Evolutionary conservation across 2,113 vertebrate genomes (phyloP).

Genomic region (Melanostigma gelatinosum): DNA sequence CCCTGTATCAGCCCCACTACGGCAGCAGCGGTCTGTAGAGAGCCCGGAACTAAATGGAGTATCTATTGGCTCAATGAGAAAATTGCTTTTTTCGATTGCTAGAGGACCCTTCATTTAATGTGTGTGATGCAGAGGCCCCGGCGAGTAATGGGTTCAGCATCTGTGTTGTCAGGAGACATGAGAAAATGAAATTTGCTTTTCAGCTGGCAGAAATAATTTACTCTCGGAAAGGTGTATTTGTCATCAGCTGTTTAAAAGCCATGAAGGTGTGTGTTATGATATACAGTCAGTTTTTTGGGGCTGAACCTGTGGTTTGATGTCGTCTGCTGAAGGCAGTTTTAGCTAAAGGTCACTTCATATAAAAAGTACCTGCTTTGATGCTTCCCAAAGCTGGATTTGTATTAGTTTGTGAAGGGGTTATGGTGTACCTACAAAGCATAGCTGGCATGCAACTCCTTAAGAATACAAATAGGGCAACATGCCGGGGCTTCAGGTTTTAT

Average conservation of each 20-base stretch:
- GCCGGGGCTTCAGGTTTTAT: background rate
- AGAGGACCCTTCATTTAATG: conserved; percentile 81
- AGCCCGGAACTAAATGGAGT: conserved; percentile 80
- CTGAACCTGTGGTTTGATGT: conserved; percentile 15
- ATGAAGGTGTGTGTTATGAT: conserved; percentile 30
- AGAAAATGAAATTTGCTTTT: conserved; percentile 80
- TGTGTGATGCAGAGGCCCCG: conserved; percentile 72
- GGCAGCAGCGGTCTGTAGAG: conserved; percentile 70
- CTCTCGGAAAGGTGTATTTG: conserved; percentile 63
- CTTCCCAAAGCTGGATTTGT: background rate
- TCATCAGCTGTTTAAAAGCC: conserved; percentile 60
- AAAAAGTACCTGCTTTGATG: conserved; percentile 14
- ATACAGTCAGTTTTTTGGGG: background rate
- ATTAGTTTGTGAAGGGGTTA: background rate
- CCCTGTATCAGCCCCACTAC: conserved; percentile 59
- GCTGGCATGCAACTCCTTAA: background rate
- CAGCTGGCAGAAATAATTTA: conserved; percentile 73
- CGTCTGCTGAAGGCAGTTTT: conserved; percentile 3
- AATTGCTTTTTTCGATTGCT: conserved; percentile 83
- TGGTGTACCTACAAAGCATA: background rate
- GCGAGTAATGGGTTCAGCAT: conserved; percentile 77
- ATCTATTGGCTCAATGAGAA: conserved; percentile 84
- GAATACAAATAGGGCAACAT: background rate
- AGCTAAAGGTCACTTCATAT: conserved; percentile 13
- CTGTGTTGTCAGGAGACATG: conserved; percentile 75